Percentiles rank a stretch among this genome's conserved stretches.
These are phyloP conservation scores for Acrossocheilus wenchowensis DNA, from an alignment of 2,797 vertebrate genomes.

Conservation along the genomic window DNA sequence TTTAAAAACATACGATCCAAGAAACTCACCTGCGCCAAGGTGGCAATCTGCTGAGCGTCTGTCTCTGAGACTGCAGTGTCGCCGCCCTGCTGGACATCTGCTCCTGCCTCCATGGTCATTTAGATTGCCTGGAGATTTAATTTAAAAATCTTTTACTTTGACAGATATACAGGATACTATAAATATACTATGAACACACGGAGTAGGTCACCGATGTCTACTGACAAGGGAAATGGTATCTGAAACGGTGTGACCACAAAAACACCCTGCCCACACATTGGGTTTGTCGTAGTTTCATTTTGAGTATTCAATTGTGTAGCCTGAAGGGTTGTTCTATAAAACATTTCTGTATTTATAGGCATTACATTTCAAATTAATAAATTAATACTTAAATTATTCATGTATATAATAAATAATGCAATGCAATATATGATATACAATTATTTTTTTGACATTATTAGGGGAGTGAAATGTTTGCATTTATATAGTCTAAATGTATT, in stretches of 20 bases:
- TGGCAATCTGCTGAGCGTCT: slow-evolving; percentile 94
- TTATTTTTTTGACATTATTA: neutral
- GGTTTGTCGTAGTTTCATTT: neutral
- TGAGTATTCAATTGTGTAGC: neutral
- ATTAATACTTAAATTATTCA: too few species aligned
- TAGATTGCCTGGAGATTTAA: slow-evolving; percentile 82
- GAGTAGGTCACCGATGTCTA: neutral
- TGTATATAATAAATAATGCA: neutral
- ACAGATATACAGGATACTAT: neutral
- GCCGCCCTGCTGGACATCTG: slow-evolving; percentile 95
- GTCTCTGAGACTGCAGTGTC: slow-evolving; percentile 93
- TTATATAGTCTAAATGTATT: neutral
- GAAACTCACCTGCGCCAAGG: slow-evolving; percentile 91
- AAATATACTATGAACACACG: neutral
- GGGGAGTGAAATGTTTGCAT: neutral
- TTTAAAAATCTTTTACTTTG: slow-evolving; percentile 11
- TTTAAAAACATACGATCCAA: neutral
- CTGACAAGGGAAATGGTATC: neutral
- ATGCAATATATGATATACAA: neutral
- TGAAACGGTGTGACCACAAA: neutral
- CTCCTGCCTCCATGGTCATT: slow-evolving; percentile 99
- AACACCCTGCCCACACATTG: neutral
- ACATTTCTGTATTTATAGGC: neutral
- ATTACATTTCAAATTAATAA: neutral
- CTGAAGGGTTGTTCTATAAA: neutral